Conservation (phyloP, 2,113 vertebrate species). For the Holacanthus passer region DNA sequence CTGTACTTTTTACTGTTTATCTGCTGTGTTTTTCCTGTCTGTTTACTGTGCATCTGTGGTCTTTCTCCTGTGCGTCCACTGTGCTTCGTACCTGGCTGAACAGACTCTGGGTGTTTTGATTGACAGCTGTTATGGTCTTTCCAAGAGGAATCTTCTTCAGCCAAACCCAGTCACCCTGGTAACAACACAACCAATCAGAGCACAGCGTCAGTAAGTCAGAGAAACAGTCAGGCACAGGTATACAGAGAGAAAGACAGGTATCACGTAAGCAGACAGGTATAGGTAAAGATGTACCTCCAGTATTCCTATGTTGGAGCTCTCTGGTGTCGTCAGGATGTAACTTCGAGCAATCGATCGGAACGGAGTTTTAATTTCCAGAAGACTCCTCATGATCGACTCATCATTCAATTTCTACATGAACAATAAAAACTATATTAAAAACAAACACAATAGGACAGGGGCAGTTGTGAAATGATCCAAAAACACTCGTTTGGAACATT, state of each 20-base stretch:
- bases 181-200: constrained; percentile 37
- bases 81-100: constrained; percentile 67
- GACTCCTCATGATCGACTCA: constrained; percentile 76
- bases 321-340: constrained; percentile 73
- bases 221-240: background rate
- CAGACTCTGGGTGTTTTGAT: constrained; percentile 62
- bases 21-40: no score
- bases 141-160: constrained; percentile 87
- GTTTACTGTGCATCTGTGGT: accelerated
- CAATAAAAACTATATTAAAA: background rate
- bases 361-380: constrained; percentile 74
- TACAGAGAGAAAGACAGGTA: background rate
- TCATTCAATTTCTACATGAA: constrained; percentile 73
- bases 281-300: constrained; percentile 62
- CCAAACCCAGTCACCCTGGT: constrained; percentile 93
- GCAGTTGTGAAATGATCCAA: no score
- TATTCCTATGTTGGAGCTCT: constrained; percentile 78
- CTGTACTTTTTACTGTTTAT: no score
- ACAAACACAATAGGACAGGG: no score
- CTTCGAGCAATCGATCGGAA: constrained; percentile 67
- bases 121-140: constrained; percentile 74
- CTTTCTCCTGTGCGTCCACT: background rate
- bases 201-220: background rate
- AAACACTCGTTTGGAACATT: no score
- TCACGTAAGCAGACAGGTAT: background rate